Conservation (phyloP, 1,140 invertebrate species). For the Drosophila serrata region DNA sequence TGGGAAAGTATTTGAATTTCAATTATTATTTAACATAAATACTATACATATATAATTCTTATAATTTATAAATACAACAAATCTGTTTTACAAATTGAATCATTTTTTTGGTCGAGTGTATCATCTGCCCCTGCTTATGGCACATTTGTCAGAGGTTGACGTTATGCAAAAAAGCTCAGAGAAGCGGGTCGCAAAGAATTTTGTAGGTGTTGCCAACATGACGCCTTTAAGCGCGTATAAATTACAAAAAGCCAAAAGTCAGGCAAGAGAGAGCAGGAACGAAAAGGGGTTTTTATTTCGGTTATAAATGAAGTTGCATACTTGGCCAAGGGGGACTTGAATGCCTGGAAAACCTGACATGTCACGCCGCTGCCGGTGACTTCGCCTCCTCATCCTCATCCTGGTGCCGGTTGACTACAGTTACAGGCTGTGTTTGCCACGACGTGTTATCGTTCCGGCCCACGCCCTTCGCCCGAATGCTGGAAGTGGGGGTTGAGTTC, state of each 20-base stretch:
- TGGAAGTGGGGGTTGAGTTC: slow-evolving; percentile 4
- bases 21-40: not conserved
- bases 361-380: slow-evolving; percentile 55
- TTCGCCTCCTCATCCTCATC: slow-evolving; percentile 42
- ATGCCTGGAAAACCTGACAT: slow-evolving; percentile 63
- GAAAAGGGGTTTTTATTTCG: slow-evolving; percentile 66
- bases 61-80: not conserved
- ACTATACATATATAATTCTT: not conserved
- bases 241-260: slow-evolving; percentile 80
- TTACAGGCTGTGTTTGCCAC: slow-evolving; percentile 23
- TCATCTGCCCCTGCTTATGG: slow-evolving; percentile 69
- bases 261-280: slow-evolving; percentile 30
- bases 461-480: slow-evolving; percentile 36
- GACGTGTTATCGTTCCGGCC: slow-evolving; percentile 66
- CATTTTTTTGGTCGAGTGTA: not conserved
- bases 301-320: slow-evolving; percentile 81
- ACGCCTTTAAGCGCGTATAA: slow-evolving; percentile 81
- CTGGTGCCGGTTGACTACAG: slow-evolving; percentile 35
- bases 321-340: slow-evolving; percentile 14
- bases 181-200: slow-evolving; percentile 57
- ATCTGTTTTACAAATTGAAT: not conserved
- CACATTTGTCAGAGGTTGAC: slow-evolving; percentile 80
- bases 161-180: slow-evolving; percentile 72
- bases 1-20: too few relatives aligned
- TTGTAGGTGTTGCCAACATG: slow-evolving; percentile 82